These are phyloP conservation scores for Romanomermis culicivorax DNA, from an alignment of 2,888 invertebrate genomes.

Conservation along the genomic window DNA sequence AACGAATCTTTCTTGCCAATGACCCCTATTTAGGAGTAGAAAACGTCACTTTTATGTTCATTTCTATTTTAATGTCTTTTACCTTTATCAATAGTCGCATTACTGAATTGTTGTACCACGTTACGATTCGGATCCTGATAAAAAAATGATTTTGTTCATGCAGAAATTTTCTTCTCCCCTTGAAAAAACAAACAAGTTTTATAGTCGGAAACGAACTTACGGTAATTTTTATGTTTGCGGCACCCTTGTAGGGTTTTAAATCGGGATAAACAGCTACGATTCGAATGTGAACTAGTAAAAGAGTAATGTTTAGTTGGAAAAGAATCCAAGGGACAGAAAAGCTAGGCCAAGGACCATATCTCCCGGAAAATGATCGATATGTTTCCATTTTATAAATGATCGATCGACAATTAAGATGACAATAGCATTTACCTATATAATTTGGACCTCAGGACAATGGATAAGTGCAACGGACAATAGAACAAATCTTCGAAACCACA, in stretches of 20 bases:
- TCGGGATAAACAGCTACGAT: slow-evolving; percentile 52
- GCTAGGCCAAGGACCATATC: no score
- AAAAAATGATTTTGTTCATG: not conserved
- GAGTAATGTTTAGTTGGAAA: no score
- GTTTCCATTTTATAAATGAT: no score
- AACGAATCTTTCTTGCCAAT: not conserved
- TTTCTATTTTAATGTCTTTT: not conserved
- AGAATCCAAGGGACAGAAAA: no score
- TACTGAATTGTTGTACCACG: slow-evolving; percentile 19
- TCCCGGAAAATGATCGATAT: no score
- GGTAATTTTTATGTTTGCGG: slow-evolving; percentile 44
- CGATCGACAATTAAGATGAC: no score
- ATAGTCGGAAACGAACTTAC: slow-evolving; percentile 35
- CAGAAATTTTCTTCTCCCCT: not conserved
- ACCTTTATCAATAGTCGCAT: not conserved
- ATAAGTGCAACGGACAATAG: no score
- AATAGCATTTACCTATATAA: no score
- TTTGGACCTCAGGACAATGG: no score
- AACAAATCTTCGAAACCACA: no score
- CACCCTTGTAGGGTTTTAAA: slow-evolving; percentile 43
- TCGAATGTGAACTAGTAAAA: slow-evolving; percentile 47
- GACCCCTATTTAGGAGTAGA: not conserved
- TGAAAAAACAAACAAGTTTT: not conserved
- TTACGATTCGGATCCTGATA: slow-evolving; percentile 25
- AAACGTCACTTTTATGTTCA: not conserved